phyloP scores from a whole-genome alignment of 2,888 invertebrate species.

The Diaperis boleti region DNA sequence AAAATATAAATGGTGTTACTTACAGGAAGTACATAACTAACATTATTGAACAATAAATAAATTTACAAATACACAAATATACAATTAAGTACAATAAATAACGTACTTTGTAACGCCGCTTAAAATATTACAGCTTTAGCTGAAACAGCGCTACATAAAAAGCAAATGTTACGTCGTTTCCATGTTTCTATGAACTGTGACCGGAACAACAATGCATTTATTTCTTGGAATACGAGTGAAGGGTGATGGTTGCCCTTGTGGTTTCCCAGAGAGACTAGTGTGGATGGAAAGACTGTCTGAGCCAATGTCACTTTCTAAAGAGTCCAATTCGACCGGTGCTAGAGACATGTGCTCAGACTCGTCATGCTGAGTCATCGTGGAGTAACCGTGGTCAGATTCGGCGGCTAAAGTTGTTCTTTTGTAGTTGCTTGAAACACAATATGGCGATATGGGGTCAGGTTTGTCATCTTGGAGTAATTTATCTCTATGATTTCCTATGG shows the following conservation, averaged over 20 bases:
- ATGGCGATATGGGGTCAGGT: slow-evolving; percentile 85
- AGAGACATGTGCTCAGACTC: slow-evolving; percentile 88
- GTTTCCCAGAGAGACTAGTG: slow-evolving; percentile 66
- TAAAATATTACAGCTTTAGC: background rate
- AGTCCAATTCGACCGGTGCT: slow-evolving; percentile 76
- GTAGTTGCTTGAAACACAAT: slow-evolving; percentile 86
- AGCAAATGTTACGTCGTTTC: slow-evolving; percentile 72
- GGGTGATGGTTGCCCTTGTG: slow-evolving; percentile 54
- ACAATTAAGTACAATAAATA: slow-evolving; percentile 2
- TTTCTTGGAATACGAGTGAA: slow-evolving; percentile 65
- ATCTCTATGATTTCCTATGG: slow-evolving; percentile 75
- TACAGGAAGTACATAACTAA: background rate
- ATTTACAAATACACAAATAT: slow-evolving; percentile 6
- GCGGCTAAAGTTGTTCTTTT: slow-evolving; percentile 80
- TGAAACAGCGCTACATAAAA: slow-evolving; percentile 3
- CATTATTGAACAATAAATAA: slow-evolving; percentile 1
- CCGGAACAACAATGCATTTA: slow-evolving; percentile 82
- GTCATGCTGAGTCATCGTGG: slow-evolving; percentile 93
- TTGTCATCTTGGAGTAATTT: slow-evolving; percentile 72
- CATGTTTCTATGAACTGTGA: slow-evolving; percentile 90
- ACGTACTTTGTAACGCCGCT: background rate
- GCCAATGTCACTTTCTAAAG: slow-evolving; percentile 69
- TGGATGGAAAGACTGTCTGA: slow-evolving; percentile 72
- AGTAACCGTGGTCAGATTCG: slow-evolving; percentile 95
- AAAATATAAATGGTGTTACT: background rate